Conservation (phyloP, 2,888 invertebrate species). For the Hylaea fasciaria region DNA sequence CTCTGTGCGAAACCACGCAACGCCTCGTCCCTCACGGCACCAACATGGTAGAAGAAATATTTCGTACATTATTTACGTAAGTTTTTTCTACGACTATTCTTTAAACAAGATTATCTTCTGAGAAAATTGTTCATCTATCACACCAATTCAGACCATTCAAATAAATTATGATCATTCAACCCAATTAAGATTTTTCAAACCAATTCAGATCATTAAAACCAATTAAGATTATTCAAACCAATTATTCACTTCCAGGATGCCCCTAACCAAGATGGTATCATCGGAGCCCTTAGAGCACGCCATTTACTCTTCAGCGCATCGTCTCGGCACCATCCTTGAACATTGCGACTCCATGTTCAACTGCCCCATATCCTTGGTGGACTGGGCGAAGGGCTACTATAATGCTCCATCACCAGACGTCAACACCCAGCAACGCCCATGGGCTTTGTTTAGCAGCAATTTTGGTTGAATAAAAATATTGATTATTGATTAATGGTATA, state of each 20-base stretch:
- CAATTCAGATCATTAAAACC: too few species aligned
- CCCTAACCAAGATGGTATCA: slow-evolving; percentile 82
- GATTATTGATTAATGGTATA: background rate
- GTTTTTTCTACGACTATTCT: too few species aligned
- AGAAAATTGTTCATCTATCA: too few species aligned
- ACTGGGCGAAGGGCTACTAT: slow-evolving; percentile 86
- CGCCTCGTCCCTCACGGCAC: slow-evolving; percentile 82
- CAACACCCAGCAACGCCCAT: slow-evolving; percentile 50
- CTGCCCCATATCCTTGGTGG: slow-evolving; percentile 88
- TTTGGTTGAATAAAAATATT: slow-evolving; percentile 48
- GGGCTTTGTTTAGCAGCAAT: slow-evolving; percentile 56
- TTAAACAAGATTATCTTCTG: too few species aligned
- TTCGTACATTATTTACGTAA: slow-evolving; percentile 87
- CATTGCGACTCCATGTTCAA: slow-evolving; percentile 83
- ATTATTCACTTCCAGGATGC: slow-evolving; percentile 82
- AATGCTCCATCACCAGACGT: slow-evolving; percentile 57
- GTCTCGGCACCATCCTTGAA: slow-evolving; percentile 54
- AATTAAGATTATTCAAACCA: too few species aligned
- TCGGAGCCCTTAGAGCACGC: slow-evolving; percentile 86
- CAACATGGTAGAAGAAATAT: slow-evolving; percentile 86
- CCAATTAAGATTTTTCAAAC: too few species aligned
- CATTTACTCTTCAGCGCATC: slow-evolving; percentile 86
- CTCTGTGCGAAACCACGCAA: slow-evolving; percentile 88
- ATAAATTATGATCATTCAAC: too few species aligned
- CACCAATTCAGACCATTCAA: too few species aligned